phyloP scores from a whole-genome alignment of 2,888 invertebrate genomes.

The Cyclophora punctaria region DNA sequence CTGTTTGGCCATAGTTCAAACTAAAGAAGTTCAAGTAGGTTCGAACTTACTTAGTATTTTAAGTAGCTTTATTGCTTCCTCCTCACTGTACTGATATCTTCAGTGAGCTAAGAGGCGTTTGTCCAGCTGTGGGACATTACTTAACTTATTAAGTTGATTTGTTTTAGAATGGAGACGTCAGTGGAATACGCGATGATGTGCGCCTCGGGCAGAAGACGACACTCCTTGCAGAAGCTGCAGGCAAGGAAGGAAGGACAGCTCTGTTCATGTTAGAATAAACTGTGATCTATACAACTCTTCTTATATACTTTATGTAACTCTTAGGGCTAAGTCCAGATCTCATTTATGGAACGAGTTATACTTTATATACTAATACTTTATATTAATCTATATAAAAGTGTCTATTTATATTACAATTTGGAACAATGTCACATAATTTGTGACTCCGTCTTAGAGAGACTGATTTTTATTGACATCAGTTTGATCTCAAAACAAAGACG shows the following conservation, averaged over 20 bases:
- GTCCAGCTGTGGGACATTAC: neutral
- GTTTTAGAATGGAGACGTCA: slow-evolving; percentile 78
- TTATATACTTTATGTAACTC: no score
- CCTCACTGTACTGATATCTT: neutral
- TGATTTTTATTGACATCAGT: slow-evolving; percentile 32
- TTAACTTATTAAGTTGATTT: neutral
- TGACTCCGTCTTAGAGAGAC: slow-evolving; percentile 36
- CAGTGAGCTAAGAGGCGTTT: no score
- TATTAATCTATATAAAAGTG: slow-evolving; percentile 2
- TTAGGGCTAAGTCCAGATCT: no score
- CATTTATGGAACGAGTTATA: neutral
- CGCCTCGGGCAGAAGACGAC: slow-evolving; percentile 59
- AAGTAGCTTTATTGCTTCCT: no score
- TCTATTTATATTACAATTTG: slow-evolving; percentile 4
- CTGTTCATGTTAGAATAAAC: slow-evolving; percentile 53
- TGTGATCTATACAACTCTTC: slow-evolving; percentile 31
- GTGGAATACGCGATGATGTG: slow-evolving; percentile 79
- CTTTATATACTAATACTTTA: no score
- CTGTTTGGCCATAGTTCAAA: no score
- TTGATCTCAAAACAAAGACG: slow-evolving; percentile 1
- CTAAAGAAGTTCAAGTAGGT: no score
- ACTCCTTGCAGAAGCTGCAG: slow-evolving; percentile 61
- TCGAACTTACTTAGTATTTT: no score
- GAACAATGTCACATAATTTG: slow-evolving; percentile 14
- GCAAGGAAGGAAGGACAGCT: slow-evolving; percentile 56